A percentile compares a stretch with the other conserved stretches of the same genome.
phyloP scores from a whole-genome alignment of 2,797 vertebrate species.

The Chaunax sp. region DNA sequence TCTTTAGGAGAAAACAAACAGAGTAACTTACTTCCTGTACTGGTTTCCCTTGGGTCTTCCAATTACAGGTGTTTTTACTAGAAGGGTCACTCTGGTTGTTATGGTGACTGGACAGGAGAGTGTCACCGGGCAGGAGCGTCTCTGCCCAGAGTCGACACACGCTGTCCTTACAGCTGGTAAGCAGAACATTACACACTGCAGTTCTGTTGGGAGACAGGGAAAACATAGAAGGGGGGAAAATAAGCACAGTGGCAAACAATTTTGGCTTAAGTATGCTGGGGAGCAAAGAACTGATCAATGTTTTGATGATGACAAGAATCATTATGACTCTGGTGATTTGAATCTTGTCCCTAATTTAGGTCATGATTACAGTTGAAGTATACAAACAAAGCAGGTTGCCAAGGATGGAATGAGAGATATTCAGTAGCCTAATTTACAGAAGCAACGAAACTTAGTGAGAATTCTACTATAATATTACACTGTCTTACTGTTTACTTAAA shows the following conservation, averaged over 20 bases:
- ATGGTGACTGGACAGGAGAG: constrained; percentile 87
- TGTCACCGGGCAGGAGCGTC: constrained; percentile 95
- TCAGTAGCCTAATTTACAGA: too few species aligned
- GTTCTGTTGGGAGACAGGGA: constrained; percentile 81
- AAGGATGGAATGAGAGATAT: neutral
- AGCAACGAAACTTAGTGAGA: too few species aligned
- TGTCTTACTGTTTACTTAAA: neutral
- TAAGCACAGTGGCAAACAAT: neutral
- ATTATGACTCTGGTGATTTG: too few species aligned
- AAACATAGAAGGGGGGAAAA: neutral
- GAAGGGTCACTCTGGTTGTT: constrained; percentile 81
- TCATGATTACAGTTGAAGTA: neutral
- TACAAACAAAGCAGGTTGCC: neutral
- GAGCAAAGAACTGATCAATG: neutral
- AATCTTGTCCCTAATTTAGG: too few species aligned
- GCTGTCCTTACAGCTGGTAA: constrained; percentile 98
- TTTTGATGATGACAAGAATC: neutral
- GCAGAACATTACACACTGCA: constrained; percentile 93
- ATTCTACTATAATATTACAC: neutral
- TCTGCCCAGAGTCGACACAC: constrained; percentile 98
- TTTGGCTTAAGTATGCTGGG: neutral
- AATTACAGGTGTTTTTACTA: constrained; percentile 83
- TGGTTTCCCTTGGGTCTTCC: constrained; percentile 82
- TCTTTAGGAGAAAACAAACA: neutral
- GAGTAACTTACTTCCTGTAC: constrained; percentile 86